Percentiles rank a stretch among this genome's conserved stretches.
phyloP scores from a whole-genome alignment of 2,113 vertebrate genomes.

The Hippocampus mohnikei region DNA sequence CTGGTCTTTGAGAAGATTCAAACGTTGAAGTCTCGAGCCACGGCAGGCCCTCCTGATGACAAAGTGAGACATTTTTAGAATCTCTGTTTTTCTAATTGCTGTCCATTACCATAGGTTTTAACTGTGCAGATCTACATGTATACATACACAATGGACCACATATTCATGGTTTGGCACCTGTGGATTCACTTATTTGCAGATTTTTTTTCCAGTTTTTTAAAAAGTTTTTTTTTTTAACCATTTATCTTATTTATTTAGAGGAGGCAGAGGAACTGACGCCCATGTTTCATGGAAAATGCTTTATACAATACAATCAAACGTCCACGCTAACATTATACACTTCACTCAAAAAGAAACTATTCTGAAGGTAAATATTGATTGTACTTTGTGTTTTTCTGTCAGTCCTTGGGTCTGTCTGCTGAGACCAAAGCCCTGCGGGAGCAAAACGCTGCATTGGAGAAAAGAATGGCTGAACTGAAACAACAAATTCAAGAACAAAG shows the following conservation, averaged over 20 bases:
- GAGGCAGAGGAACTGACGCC: not conserved
- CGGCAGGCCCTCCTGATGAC: slow-evolving; percentile 72
- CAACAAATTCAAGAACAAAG: slow-evolving; percentile 79
- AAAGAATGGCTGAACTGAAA: slow-evolving; percentile 78
- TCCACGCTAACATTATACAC: not conserved
- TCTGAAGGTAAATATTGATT: not conserved
- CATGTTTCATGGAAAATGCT: too few species aligned
- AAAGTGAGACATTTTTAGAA: slow-evolving; percentile 60
- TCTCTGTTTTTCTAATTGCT: not conserved
- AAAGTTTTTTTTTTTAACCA: too few species aligned
- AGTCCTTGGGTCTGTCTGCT: slow-evolving; percentile 74
- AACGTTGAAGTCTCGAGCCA: slow-evolving; percentile 91
- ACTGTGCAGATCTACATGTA: not conserved
- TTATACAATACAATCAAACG: not conserved
- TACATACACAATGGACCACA: not conserved
- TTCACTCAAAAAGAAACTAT: not conserved
- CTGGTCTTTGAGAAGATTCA: slow-evolving; percentile 99
- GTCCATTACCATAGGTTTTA: not conserved
- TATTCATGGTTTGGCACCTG: too few species aligned
- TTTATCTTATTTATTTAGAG: not conserved
- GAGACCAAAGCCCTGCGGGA: slow-evolving; percentile 82
- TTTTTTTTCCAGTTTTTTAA: too few species aligned
- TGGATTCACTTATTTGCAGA: too few species aligned
- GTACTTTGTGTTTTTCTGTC: slow-evolving; percentile 18
- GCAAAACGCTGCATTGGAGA: slow-evolving; percentile 81